Percentiles rank a stretch among this genome's conserved stretches.
phyloP scores from a whole-genome alignment of 2,888 invertebrate species.

The Amaurobius ferox region DNA sequence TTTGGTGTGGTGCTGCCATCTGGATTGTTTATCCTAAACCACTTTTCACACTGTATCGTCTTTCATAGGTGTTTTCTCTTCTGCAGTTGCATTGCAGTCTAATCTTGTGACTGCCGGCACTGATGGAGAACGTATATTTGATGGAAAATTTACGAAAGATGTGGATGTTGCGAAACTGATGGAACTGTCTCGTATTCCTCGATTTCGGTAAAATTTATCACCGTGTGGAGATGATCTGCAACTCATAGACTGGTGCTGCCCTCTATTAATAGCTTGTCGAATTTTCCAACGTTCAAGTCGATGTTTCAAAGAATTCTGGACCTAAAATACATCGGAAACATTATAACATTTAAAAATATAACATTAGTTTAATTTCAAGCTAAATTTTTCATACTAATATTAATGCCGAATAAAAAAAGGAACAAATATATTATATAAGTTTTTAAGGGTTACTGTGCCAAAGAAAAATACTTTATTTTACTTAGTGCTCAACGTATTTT shows the following conservation, averaged over 20 bases:
- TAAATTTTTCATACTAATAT: no score
- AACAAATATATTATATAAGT: no score
- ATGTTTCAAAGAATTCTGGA: conserved; percentile 50
- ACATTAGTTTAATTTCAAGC: no score
- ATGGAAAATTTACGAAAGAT: conserved; percentile 43
- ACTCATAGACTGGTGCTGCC: conserved; percentile 46
- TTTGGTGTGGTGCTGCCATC: no score
- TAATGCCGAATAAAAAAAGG: no score
- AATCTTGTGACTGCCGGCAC: conserved; percentile 22
- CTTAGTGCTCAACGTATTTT: no score
- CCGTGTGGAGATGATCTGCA: conserved; percentile 43
- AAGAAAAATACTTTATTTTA: no score
- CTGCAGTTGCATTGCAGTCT: conserved; percentile 17
- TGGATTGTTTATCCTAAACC: no score
- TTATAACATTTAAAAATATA: no score
- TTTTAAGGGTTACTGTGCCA: no score
- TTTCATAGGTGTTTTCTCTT: conserved; percentile 15
- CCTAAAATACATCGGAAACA: no score
- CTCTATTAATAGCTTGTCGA: conserved; percentile 37
- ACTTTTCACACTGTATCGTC: conserved; percentile 48
- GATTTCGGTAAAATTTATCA: conserved; percentile 44
- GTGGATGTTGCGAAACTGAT: conserved; percentile 62
- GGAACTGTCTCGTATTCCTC: conserved; percentile 45
- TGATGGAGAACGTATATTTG: conserved; percentile 35
- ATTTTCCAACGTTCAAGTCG: conserved; percentile 50